Conservation (phyloP, 2,888 invertebrate species). For the Petrolisthes cinctipes region DNA sequence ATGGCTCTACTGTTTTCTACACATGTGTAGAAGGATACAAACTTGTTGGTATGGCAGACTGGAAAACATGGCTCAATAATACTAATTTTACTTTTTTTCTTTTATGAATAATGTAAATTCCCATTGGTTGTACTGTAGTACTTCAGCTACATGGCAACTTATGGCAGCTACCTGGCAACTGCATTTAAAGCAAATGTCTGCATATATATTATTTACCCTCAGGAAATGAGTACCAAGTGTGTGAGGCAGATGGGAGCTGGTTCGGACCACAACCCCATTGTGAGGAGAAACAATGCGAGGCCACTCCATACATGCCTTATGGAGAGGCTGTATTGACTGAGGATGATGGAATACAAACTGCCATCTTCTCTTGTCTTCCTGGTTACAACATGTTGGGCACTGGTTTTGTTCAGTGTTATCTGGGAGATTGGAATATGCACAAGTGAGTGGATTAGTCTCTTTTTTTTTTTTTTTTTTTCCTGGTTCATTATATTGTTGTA, state of each 20-base stretch:
- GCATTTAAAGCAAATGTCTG: background rate
- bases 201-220: too few species aligned
- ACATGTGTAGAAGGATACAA: constrained; percentile 68
- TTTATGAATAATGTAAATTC: background rate
- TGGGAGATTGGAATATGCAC: constrained; percentile 42
- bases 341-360: constrained; percentile 58
- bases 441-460: constrained; percentile 35
- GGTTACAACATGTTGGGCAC: constrained; percentile 66
- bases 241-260: constrained; percentile 66
- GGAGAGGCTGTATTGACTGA: constrained; percentile 26
- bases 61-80: background rate
- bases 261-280: constrained; percentile 63
- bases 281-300: constrained; percentile 66
- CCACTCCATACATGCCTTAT: constrained; percentile 55
- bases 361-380: constrained; percentile 66
- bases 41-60: constrained; percentile 66
- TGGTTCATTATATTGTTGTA: background rate
- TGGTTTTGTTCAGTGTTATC: constrained; percentile 62
- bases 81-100: background rate
- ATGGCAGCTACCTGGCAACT: background rate
- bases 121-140: background rate
- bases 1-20: constrained; percentile 63
- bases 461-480: background rate
- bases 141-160: background rate
- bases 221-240: constrained; percentile 62